A percentile compares a stretch with the other conserved stretches of the same genome.
These are phyloP conservation scores for Valencia hispanica DNA, from an alignment of 2,797 vertebrate genomes.

Conservation along the genomic window DNA sequence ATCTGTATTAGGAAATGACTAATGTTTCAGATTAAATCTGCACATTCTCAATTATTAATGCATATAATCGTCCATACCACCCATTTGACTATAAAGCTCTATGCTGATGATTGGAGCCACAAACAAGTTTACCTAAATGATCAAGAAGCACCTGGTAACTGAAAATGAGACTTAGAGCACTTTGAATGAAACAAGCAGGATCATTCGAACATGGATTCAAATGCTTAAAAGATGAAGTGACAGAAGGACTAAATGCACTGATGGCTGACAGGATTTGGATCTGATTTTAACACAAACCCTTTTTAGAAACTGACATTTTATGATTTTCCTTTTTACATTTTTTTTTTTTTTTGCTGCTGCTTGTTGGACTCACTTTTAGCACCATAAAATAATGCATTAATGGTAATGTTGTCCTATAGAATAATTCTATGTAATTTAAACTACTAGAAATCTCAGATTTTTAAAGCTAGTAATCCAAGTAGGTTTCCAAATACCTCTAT, in stretches of 20 bases:
- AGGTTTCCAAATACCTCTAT: background rate
- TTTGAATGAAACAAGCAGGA: background rate
- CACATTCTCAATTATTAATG: slow-evolving; percentile 82
- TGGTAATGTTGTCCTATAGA: no score
- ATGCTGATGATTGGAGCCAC: slow-evolving; percentile 29
- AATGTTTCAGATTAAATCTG: slow-evolving; percentile 44
- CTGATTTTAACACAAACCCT: no score
- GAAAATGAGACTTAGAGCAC: slow-evolving; percentile 8
- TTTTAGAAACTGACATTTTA: background rate
- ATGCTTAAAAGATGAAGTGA: no score
- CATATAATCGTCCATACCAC: slow-evolving; percentile 63
- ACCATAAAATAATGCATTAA: no score
- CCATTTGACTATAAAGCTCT: slow-evolving; percentile 41
- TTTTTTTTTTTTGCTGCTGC: background rate
- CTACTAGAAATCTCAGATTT: background rate
- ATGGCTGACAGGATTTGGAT: no score
- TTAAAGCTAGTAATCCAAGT: background rate
- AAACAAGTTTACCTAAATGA: slow-evolving; percentile 5
- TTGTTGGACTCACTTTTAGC: no score
- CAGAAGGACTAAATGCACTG: no score
- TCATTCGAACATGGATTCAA: no score
- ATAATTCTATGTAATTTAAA: no score
- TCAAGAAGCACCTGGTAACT: background rate
- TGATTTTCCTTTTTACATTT: no score
- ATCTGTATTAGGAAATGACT: slow-evolving; percentile 41